phyloP scores from a whole-genome alignment of 2,797 vertebrate species.

The Enteromius anoplus region DNA sequence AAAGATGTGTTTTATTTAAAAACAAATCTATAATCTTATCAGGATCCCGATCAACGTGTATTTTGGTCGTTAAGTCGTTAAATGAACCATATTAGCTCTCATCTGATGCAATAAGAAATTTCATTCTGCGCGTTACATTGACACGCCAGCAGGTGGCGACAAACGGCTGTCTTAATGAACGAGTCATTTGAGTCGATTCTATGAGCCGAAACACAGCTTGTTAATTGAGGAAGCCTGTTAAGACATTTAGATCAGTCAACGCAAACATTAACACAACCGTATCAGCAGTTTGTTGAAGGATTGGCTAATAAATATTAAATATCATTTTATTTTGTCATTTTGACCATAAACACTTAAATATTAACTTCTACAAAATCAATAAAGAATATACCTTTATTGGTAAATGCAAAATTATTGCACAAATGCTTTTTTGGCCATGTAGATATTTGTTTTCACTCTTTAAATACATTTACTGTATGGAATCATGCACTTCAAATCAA shows the following conservation, averaged over 20 bases:
- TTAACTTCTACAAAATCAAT: background rate
- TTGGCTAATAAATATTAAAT: too few relatives aligned
- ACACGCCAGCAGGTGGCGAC: background rate
- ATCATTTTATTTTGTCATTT: too few relatives aligned
- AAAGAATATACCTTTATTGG: background rate
- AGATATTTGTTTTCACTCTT: background rate
- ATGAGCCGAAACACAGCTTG: background rate
- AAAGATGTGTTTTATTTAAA: background rate
- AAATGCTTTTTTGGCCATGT: background rate
- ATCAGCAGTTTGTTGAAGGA: background rate
- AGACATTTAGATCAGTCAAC: background rate
- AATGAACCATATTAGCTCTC: background rate
- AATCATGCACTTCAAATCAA: background rate
- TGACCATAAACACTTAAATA: too few relatives aligned
- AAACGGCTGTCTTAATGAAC: background rate
- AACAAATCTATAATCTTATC: background rate
- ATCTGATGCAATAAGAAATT: background rate
- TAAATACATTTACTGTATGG: background rate
- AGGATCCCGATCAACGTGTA: background rate
- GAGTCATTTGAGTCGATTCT: background rate
- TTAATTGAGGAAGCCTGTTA: too few relatives aligned
- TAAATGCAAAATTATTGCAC: background rate
- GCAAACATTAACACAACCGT: background rate
- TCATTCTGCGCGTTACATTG: background rate
- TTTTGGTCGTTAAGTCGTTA: background rate